phyloP scores from a whole-genome alignment of 2,888 invertebrate genomes.

The Tetanocera ferruginea region DNA sequence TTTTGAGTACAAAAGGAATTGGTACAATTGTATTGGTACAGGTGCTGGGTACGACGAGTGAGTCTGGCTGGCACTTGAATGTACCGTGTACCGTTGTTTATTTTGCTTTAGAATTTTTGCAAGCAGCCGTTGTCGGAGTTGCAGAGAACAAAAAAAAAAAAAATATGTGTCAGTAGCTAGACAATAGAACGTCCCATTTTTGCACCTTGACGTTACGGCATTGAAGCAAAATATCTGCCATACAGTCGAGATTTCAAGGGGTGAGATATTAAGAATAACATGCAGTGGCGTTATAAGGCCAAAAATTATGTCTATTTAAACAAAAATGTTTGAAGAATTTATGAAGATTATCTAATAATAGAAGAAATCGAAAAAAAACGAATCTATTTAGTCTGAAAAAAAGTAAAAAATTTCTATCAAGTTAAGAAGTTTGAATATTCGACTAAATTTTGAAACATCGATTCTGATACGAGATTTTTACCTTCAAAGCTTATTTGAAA shows the following conservation, averaged over 20 bases:
- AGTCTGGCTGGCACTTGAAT: background rate
- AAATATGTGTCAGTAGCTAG: conserved; percentile 48
- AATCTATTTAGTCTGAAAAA: too few species aligned
- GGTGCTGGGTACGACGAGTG: conserved; percentile 49
- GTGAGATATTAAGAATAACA: background rate
- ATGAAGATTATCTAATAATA: background rate
- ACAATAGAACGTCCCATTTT: conserved; percentile 58
- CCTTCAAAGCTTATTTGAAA: too few species aligned
- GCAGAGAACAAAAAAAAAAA: conserved; percentile 39
- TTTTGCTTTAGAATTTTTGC: background rate
- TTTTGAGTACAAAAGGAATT: background rate
- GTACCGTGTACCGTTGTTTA: background rate
- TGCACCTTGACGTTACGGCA: conserved; percentile 60
- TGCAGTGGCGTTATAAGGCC: conserved; percentile 37
- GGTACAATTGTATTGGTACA: conserved; percentile 53
- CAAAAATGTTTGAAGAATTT: background rate
- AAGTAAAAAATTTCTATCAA: too few species aligned
- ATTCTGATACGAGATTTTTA: too few species aligned
- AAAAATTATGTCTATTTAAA: conserved; percentile 9
- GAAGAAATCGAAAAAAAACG: background rate
- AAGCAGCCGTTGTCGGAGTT: conserved; percentile 17
- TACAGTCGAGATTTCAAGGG: background rate
- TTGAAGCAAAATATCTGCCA: background rate
- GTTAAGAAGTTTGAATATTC: too few species aligned
- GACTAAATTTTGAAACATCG: too few species aligned